These are phyloP conservation scores for Caenorhabditis plicata DNA, from an alignment of 2,888 invertebrate species.

Conservation along the genomic window DNA sequence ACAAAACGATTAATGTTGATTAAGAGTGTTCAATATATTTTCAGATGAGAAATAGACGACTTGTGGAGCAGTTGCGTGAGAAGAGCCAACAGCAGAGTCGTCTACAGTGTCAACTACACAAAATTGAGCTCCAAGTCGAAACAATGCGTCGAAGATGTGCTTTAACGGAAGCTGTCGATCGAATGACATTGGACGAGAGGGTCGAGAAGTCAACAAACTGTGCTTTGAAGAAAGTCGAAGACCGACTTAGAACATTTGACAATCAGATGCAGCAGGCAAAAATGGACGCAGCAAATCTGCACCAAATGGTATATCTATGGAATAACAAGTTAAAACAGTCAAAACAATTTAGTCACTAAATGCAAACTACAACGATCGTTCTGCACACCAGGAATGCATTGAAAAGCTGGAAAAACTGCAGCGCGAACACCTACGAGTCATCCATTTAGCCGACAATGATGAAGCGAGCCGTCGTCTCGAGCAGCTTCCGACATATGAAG, in stretches of 20 bases:
- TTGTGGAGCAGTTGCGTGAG: conserved; percentile 60
- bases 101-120: conserved; percentile 45
- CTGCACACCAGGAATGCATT: conserved; percentile 52
- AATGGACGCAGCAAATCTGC: conserved; percentile 46
- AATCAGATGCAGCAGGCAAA: conserved; percentile 44
- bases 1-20: no score
- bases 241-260: conserved; percentile 47
- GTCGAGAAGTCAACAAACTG: conserved; percentile 31
- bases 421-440: conserved; percentile 55
- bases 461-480: conserved; percentile 47
- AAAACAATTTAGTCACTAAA: no score
- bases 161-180: conserved; percentile 53
- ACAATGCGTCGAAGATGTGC: conserved; percentile 37
- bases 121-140: conserved; percentile 51
- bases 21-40: no score
- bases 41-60: conserved; percentile 49
- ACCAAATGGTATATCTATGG: no score
- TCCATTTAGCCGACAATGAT: conserved; percentile 31
- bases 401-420: conserved; percentile 63
- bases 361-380: conserved; percentile 44
- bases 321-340: no score
- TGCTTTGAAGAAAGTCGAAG: conserved; percentile 48
- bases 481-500: conserved; percentile 60
- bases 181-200: conserved; percentile 44
- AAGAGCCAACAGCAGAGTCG: conserved; percentile 56